Percentiles rank a stretch among this genome's conserved stretches.
phyloP scores from a whole-genome alignment of 2,797 vertebrate genomes.

The Pygocentrus nattereri region DNA sequence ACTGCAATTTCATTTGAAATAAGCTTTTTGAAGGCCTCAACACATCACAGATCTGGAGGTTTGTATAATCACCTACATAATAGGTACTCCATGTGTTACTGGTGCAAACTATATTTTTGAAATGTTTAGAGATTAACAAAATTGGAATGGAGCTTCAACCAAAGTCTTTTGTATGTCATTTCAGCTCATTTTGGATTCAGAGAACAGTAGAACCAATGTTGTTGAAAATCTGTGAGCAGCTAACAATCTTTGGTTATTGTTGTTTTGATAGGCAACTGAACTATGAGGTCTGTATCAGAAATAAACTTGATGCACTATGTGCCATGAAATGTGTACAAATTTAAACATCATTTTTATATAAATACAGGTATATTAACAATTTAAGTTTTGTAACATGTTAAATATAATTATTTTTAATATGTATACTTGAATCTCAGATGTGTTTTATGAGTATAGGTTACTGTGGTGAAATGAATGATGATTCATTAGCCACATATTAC shows the following conservation, averaged over 20 bases:
- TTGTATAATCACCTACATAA: conserved; percentile 34
- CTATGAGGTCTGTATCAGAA: conserved; percentile 94
- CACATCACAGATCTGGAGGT: conserved; percentile 38
- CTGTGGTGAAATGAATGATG: conserved; percentile 70
- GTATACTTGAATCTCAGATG: conserved; percentile 76
- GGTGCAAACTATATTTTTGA: neutral
- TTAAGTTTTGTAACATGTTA: conserved; percentile 85
- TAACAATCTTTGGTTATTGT: conserved; percentile 76
- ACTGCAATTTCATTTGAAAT: conserved; percentile 58
- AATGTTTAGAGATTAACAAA: neutral
- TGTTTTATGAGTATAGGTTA: conserved; percentile 68
- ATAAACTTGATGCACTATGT: conserved; percentile 92
- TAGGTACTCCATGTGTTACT: conserved; percentile 15
- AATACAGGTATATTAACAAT: conserved; percentile 76
- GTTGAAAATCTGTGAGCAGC: conserved; percentile 76
- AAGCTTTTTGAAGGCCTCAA: conserved; percentile 28
- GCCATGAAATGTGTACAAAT: conserved; percentile 84
- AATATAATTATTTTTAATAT: conserved; percentile 84
- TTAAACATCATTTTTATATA: conserved; percentile 64
- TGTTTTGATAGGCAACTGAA: conserved; percentile 75
- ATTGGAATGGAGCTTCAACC: conserved; percentile 74
- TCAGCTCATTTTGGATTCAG: conserved; percentile 70
- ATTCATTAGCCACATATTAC: conserved; percentile 75
- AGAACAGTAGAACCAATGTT: conserved; percentile 60
- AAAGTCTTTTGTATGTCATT: conserved; percentile 66